Percentiles rank a stretch among this genome's conserved stretches.
Evolutionary conservation across 2,797 vertebrate species (phyloP).

Genomic region (Epinephelus malabaricus): DNA sequence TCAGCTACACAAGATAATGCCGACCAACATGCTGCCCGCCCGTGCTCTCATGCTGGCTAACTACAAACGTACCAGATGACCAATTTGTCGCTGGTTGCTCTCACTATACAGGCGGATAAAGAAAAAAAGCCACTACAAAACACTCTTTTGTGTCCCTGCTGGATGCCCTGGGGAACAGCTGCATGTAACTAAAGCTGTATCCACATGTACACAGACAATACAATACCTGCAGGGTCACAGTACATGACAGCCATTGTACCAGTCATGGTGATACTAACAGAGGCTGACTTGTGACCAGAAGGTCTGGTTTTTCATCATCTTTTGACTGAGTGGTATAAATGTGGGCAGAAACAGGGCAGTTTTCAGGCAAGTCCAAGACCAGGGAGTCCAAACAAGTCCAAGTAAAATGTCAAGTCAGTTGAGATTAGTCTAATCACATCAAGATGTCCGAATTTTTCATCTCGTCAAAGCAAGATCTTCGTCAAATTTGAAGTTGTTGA

Average conservation of each 20-base stretch:
- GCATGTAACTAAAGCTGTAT: conserved; percentile 17
- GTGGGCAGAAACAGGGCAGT: neutral
- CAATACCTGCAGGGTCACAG: conserved; percentile 22
- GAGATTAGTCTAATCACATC: neutral
- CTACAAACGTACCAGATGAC: conserved; percentile 72
- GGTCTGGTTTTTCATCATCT: neutral
- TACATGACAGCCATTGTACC: conserved; percentile 28
- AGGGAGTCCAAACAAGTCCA: neutral
- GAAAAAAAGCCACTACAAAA: conserved; percentile 47
- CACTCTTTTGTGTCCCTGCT: conserved; percentile 35
- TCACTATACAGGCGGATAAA: conserved; percentile 62
- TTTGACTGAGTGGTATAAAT: neutral
- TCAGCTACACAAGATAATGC: conserved; percentile 57
- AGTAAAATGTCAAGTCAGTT: conserved; percentile 4
- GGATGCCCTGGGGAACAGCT: conserved; percentile 14
- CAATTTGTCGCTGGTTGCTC: conserved; percentile 65
- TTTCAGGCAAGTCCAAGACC: neutral
- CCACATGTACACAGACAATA: conserved; percentile 9
- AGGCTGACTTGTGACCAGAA: neutral
- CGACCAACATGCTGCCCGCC: conserved; percentile 36
- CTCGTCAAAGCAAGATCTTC: neutral
- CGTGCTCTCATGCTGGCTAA: conserved; percentile 61
- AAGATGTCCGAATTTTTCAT: neutral
- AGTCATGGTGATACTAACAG: neutral
- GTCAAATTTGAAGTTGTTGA: too few species aligned